Base-by-base conservation (phyloP, 2,113 vertebrate genomes). In the Phrynocephalus versicolor region DNA sequence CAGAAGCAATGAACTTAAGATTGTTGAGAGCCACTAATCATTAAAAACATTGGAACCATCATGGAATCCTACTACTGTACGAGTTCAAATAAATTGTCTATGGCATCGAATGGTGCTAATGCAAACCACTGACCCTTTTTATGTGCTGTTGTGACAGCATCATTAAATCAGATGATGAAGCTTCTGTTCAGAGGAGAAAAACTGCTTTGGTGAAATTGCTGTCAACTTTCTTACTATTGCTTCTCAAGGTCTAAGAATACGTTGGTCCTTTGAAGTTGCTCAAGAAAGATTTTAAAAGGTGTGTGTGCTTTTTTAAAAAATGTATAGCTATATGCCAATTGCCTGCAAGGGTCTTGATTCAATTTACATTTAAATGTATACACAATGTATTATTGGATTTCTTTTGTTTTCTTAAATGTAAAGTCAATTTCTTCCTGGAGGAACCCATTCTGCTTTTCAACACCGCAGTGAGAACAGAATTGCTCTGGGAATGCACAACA, bases 391-490 rank as follows among this genome's bases (percentile, higher is more conserved):
- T 30, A 6, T 80, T 5, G 81, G 4, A 37, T 82, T 78, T 76
- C 83, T 77, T 3, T 62, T 85, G 9, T 0, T 10, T 84, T 88
- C 33, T 86, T 51, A 87, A 78, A 83, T 72, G 80, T 23, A 71
- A 1, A 85, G 30, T 4, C 19, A 85, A 78, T 79, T 86, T 78
- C 18, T 90, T 85, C 79, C 37, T 75, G 78, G 84, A 93, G 82
- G 41, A 83, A 83, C 7, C 21, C 77, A 70, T 88, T 85, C 69
- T 83, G 45, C 0, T 80, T 90, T 85, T 81, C 70, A 51, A 10
- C 45, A 82, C n/a, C n/a, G 55, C 4, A 55, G 2, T 62, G 41
- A 87, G 58, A 88, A n/a, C 87, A 16, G 2, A 80, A 65, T 41
- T 85, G 23, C 27, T 33, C 23, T 89, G 62, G 60, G 76, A 83